Evolutionary conservation across 1,140 invertebrate genomes (phyloP), one percentile per base, ranked within the genome.

Genomic region (Bicyclus anynana): DNA sequence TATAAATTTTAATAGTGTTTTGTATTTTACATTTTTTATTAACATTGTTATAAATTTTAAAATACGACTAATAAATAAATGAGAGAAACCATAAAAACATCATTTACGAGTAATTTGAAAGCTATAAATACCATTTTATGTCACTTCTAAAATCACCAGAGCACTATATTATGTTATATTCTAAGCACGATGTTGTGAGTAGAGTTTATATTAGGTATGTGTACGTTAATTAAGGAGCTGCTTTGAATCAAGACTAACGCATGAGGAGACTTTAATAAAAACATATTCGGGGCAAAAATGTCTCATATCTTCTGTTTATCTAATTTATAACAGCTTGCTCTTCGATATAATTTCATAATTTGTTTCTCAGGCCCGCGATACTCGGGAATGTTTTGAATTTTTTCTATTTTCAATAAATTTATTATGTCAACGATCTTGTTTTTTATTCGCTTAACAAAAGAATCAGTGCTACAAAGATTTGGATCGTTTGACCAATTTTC

Each of bases 401-500:
- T 61, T 37, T 55, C 29, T 4, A 61, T 27, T 51, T 20, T 51
- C 7, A 55, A 37, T 13, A 51, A 38, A 13, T 35, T 55, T 3
- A 55, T 5, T 23, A 50, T 38, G 12, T 12, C 14, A 13, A 20
- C 46, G 9, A 44, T 44, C 26, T 29, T 44, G 6, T 33, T 44
- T 46, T 44, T 37, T 6, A 51, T 38, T 13, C 20, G 14, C 13
- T 0, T 21, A 12, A 44, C 12, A 5, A 50, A 27, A 35, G n/a
- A 18, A 35, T 44, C 27, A 12, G 12, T 38, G 44, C 14, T 37
- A 26, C 27, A 12, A 0, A 9, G 13, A 47, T 10, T 23, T 17
- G 46, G 3, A 23, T 14, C 26, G 21, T 33, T 42, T 4, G 59
- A 37, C 63, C 63, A 65, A 40, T 65, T 51, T 29, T 54, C 13